Evolutionary conservation across 2,113 vertebrate species (phyloP), one percentile per base, ranked within the genome.

Genomic region (Polypterus senegalus): DNA sequence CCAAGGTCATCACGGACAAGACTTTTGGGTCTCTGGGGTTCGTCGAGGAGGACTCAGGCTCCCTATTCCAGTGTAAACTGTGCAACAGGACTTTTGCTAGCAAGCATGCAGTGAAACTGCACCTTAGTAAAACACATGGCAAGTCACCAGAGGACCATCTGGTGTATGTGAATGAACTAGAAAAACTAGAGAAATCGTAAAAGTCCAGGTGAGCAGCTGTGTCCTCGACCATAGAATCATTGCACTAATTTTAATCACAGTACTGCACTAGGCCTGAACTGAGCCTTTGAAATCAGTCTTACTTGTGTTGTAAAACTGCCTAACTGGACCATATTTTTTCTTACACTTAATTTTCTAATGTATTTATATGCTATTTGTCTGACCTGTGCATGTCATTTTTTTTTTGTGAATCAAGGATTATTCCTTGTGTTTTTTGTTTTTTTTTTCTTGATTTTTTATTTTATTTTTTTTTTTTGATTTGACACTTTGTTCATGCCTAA

Each of bases 81-180:
- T 99, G 96, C 82, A 97, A 89, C 86, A 91, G 96, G 82, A 97
- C 93, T 75, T 99, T 99, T 82, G 86, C 89, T 72, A 99, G 95
- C 88, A 97, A 98, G 76, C 96, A 99, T 71, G 96, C 96, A 72
- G 91, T 99, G 79, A 99, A 99, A 85, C 88, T 99, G 89, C 96
- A 99, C 84, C 94, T 99, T 78, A 97, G 96, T 76, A 99, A 99
- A 90, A 94, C 96, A 58, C 96, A 99, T n/a, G 96, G 93, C 77
- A 99, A 99, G 85, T 95, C 95, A 66, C 93, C 96, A 2, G 96
- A 99, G 84, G 95, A 97, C 87, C 96, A 99, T 79, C 88, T 99
- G 75, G 89, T 97, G 83, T 98, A 96, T 72, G 93, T 99, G 83
- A 92, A 89, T 49, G 79, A 90, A 83, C 80, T 96, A 78, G 94